Base-by-base conservation (phyloP, 2,797 vertebrate species). In the Rhinatrema bivittatum region DNA sequence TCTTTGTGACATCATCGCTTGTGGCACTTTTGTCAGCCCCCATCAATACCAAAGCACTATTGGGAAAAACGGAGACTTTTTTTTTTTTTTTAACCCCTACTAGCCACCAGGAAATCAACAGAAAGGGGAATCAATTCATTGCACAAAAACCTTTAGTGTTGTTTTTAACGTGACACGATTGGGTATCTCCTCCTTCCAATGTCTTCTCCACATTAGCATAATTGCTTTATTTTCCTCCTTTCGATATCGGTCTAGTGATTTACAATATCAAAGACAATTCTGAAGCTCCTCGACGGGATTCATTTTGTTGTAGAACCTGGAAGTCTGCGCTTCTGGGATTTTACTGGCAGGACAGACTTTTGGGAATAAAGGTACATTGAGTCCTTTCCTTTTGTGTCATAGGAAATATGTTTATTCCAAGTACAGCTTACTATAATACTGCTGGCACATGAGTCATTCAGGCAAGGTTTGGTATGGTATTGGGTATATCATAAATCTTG, bases 1-100 rank as follows among this genome's bases (percentile, higher is more conserved):
- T 76, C 82, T 79, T 74, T 84, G 79, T 90, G 88, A 88, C 85
- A 85, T 73, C 54, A 79, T 70, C 1, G 52, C 63, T 74, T 59
- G 65, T 65, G 79, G 71, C 57, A 53, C 65, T 76, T 50, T 67
- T 32, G 46, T 71, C 63, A 62, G 55, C 73, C 58, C n/a, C 67
- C 36, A 63, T 66, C 58, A 70, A 61, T 60, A 57, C 60, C 46
- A 51, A 43, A 42, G 60, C 62, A 53, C 60, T 60, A 38, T 33
- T 48, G 52, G 28, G 45, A 64, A 56, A n/a, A 43, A 48, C 35
- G 25, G n/a, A n/a, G n/a, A n/a, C n/a, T n/a, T n/a, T n/a, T n/a
- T n/a, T n/a, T n/a, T 18, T 20, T 16, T 10, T 35, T 32, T 29
- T 36, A 55, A 49, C 46, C 19, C 46, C 3, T 65, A 28, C 36